Evolutionary conservation across 2,888 invertebrate genomes (phyloP), one percentile per base, ranked within the genome.

Genomic region (Trisateles emortualis): DNA sequence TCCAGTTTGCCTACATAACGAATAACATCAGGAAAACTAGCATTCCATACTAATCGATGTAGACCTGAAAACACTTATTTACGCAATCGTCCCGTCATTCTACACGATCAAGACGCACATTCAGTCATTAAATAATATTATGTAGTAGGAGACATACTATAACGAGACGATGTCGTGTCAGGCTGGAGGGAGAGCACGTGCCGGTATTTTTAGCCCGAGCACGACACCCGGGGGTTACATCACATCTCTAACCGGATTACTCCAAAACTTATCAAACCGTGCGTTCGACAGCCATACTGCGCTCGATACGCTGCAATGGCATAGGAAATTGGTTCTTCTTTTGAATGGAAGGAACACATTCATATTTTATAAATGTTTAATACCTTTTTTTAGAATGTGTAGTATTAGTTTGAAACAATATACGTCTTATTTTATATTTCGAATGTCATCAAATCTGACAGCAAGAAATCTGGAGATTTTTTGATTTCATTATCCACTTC

Each of bases 221-320:
- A 79, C 81, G 86, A 86, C 88, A 88, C 87, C 88, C 87, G 76
- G 84, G 85, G 56, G 73, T 86, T 87, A 83, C 87, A 86, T 88
- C 86, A 89, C 71, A 45, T 41, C 59, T 60, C 63, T 72, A 79
- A 78, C 79, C 68, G 74, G 74, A 78, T 78, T 79, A 79, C 72
- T 74, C 72, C 72, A 72, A 75, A 78, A 79, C 57, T 75, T 63
- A 71, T 73, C 65, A 69, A 69, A 76, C 54, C 59, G 39, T 53
- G 56, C 56, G 47, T 53, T 54, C 40, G 56, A 60, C 53, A 57
- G 53, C n/a, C 52, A 44, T 45, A 51, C 14, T 24, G 39, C 52
- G 47, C 44, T 58, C 35, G 50, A 47, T 51, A 38, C 42, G 68
- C 61, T 46, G 46, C 46, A 43, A 48, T 39, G 33, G 9, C 32